These are phyloP conservation scores for Nudaria mundana DNA, from an alignment of 2,888 invertebrate species.

Conservation along the genomic window DNA sequence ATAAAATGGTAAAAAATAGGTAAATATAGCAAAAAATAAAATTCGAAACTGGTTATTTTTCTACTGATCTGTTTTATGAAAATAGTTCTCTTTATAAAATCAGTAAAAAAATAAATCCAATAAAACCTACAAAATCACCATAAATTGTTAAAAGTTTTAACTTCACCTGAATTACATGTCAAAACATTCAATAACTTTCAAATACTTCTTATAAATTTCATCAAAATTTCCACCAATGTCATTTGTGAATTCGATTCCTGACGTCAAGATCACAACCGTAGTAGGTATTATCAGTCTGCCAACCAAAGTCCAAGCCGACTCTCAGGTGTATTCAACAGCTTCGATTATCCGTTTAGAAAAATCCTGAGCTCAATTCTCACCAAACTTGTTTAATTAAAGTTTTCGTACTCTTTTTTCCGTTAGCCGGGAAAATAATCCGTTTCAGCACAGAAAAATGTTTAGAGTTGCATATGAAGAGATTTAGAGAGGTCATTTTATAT, in stretches of 20 bases:
- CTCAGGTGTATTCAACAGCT: constrained; percentile 71
- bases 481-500: too few relatives aligned
- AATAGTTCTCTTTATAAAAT: background rate
- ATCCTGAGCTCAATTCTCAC: constrained; percentile 72
- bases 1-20: too few relatives aligned
- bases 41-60: too few relatives aligned
- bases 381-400: constrained; percentile 81
- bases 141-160: background rate
- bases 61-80: background rate
- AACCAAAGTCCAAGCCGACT: constrained; percentile 45
- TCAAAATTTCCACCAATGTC: constrained; percentile 13
- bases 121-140: background rate
- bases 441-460: constrained; percentile 44
- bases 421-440: constrained; percentile 73
- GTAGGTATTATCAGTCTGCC: constrained; percentile 43
- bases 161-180: constrained; percentile 7
- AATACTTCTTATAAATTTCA: constrained; percentile 27
- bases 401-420: constrained; percentile 80
- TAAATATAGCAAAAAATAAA: too few relatives aligned
- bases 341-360: constrained; percentile 79
- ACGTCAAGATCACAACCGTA: constrained; percentile 28
- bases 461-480: too few relatives aligned
- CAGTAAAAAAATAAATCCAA: too few relatives aligned
- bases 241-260: constrained; percentile 22
- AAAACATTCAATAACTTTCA: constrained; percentile 13